These are phyloP conservation scores for Chanos chanos DNA, from an alignment of 2,797 vertebrate genomes.

Conservation along the genomic window DNA sequence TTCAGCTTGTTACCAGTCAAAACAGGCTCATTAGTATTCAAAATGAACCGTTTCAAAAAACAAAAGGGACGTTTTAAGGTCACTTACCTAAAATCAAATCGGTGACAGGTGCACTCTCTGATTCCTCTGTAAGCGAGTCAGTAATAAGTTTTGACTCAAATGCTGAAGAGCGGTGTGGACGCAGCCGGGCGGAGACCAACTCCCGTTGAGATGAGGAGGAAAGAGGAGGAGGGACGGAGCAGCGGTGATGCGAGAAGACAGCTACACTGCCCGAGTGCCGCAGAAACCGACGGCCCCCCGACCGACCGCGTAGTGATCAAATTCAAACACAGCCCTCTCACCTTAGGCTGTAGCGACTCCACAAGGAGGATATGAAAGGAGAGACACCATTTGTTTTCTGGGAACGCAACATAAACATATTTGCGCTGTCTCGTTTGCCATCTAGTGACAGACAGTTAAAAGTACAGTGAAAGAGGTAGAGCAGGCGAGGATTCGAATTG, in stretches of 20 bases:
- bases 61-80: too few species aligned
- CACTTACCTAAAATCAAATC: too few species aligned
- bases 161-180: constrained; percentile 1
- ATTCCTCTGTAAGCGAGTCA: neutral
- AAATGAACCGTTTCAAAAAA: too few species aligned
- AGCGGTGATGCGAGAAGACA: constrained; percentile 41
- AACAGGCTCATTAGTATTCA: too few species aligned
- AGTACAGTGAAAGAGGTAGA: too few species aligned
- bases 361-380: constrained; percentile 53
- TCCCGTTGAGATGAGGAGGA: constrained; percentile 22
- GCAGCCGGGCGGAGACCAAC: constrained; percentile 16
- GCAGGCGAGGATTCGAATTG: too few species aligned
- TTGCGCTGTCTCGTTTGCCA: constrained; percentile 34
- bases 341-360: constrained; percentile 43
- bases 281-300: constrained; percentile 44
- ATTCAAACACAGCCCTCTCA: constrained; percentile 51
- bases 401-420: neutral
- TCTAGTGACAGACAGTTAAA: constrained; percentile 32
- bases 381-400: constrained; percentile 44
- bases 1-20: too few species aligned
- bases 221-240: constrained; percentile 47
- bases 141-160: neutral
- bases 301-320: constrained; percentile 63
- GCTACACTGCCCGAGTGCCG: constrained; percentile 32
- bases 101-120: constrained; percentile 33